A percentile compares a stretch with the other conserved stretches of the same genome.
These are phyloP conservation scores for Coryphaenoides rupestris DNA, from an alignment of 2,113 vertebrate genomes.

Conservation along the genomic window DNA sequence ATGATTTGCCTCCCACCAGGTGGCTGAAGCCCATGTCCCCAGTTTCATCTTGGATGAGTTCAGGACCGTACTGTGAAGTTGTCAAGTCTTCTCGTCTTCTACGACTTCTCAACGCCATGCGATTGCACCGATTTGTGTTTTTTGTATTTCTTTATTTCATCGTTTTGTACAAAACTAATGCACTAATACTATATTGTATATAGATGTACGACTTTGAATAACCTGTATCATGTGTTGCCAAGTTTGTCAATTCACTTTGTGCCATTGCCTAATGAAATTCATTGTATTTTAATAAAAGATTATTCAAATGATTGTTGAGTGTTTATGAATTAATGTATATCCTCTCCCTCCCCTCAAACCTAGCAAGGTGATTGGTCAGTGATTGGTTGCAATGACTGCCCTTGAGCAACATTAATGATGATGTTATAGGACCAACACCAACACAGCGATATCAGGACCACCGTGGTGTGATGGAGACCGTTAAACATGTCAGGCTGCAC, in stretches of 20 bases:
- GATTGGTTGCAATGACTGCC: no score
- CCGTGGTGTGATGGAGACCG: no score
- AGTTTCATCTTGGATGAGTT: constrained; percentile 98
- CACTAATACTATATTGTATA: constrained; percentile 53
- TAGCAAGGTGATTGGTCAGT: no score
- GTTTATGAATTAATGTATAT: not conserved
- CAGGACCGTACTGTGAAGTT: constrained; percentile 83
- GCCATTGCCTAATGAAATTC: constrained; percentile 28
- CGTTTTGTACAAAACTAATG: constrained; percentile 30
- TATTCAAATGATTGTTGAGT: constrained; percentile 2
- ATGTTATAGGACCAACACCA: no score
- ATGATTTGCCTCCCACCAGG: constrained; percentile 71
- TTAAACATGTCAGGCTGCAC: no score
- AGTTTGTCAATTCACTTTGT: constrained; percentile 24
- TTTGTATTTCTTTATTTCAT: constrained; percentile 8
- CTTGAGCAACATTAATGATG: no score
- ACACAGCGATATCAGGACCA: no score
- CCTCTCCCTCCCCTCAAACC: no score
- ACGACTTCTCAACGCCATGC: constrained; percentile 6
- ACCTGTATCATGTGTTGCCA: constrained; percentile 7
- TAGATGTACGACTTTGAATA: constrained; percentile 13
- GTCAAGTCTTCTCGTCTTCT: no score
- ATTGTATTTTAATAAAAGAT: constrained; percentile 37
- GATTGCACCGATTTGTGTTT: constrained; percentile 11
- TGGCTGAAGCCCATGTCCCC: constrained; percentile 94